These are phyloP conservation scores for Hyphantria cunea DNA, from an alignment of 1,140 invertebrate genomes.

Conservation along the genomic window DNA sequence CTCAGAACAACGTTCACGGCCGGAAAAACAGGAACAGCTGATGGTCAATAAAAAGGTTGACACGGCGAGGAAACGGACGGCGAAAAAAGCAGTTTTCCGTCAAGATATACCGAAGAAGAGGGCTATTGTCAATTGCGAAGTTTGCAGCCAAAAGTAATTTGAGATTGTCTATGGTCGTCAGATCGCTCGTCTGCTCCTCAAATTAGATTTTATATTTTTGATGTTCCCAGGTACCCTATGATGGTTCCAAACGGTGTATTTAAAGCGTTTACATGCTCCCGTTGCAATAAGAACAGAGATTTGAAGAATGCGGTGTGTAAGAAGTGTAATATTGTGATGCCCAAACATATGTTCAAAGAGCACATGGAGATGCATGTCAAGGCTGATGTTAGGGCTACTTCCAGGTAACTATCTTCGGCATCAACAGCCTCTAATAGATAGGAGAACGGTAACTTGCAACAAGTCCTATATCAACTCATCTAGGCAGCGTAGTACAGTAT, in stretches of 20 bases:
- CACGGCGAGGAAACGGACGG: too few species aligned
- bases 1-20: too few species aligned
- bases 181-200: too few species aligned
- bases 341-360: conserved; percentile 32
- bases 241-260: conserved; percentile 40
- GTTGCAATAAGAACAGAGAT: conserved; percentile 53
- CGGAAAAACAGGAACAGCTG: too few species aligned
- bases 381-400: conserved; percentile 41
- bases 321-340: conserved; percentile 39
- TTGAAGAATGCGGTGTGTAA: conserved; percentile 27
- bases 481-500: too few species aligned
- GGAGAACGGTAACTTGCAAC: too few species aligned
- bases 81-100: conserved; percentile 13
- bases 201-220: too few species aligned
- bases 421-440: too few species aligned
- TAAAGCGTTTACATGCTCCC: conserved; percentile 53
- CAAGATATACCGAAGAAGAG: conserved; percentile 34
- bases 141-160: conserved; percentile 51
- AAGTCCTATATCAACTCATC: too few species aligned
- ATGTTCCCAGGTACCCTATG: conserved; percentile 45
- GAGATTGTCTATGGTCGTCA: too few species aligned
- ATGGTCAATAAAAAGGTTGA: too few species aligned
- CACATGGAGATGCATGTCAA: conserved; percentile 42
- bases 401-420: conserved; percentile 31
- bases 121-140: conserved; percentile 44